Conservation (phyloP, 2,113 vertebrate species). For the Pardalotus punctatus region DNA sequence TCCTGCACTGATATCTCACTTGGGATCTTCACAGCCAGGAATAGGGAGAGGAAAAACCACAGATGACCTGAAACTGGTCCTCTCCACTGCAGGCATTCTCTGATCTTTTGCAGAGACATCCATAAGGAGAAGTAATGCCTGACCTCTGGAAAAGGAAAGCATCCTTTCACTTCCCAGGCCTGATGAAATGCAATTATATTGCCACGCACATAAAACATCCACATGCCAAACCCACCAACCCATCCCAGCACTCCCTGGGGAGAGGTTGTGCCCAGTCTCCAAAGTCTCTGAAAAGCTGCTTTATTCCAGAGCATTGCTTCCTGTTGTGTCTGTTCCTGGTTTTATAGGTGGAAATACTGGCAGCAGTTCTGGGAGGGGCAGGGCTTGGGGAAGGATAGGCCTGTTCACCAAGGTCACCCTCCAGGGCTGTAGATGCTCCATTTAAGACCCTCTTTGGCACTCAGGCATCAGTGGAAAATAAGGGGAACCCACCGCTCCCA, state of each 20-base stretch:
- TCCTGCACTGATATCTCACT: neutral
- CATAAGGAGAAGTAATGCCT: neutral
- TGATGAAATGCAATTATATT: neutral
- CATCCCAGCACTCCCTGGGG: neutral
- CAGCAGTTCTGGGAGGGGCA: neutral
- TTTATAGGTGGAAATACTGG: neutral
- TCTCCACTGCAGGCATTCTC: neutral
- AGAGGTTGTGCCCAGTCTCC: neutral
- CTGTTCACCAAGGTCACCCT: neutral
- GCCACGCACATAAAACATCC: accelerated
- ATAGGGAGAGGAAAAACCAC: neutral
- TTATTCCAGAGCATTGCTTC: neutral
- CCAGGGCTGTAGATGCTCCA: neutral
- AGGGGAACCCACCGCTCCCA: neutral
- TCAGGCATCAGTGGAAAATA: neutral
- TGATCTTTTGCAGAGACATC: neutral
- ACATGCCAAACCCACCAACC: neutral
- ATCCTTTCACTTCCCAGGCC: neutral
- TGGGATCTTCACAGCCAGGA: neutral
- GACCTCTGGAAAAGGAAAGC: neutral
- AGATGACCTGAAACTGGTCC: neutral
- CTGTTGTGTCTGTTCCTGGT: neutral
- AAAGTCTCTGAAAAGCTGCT: neutral
- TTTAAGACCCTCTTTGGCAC: neutral
- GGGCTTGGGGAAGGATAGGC: neutral